Evolutionary conservation across 2,113 vertebrate genomes (phyloP).

Genomic region (Eretmochelys imbricata): DNA sequence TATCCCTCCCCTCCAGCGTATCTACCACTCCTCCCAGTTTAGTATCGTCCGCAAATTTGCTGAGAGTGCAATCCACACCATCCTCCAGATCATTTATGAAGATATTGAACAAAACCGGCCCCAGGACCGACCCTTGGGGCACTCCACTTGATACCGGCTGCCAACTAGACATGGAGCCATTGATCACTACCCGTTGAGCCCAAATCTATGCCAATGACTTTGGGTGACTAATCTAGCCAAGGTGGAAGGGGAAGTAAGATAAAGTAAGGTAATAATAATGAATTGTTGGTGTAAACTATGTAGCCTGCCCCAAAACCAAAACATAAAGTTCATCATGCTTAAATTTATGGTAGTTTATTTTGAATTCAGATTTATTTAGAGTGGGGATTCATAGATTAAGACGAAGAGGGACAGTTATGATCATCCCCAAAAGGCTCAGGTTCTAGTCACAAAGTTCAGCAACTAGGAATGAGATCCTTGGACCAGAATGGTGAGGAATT

Average conservation of each 20-base stretch:
- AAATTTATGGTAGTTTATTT: fast-evolving
- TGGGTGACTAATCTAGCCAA: not conserved
- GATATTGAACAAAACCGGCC: no score
- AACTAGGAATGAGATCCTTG: not conserved
- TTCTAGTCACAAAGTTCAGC: not conserved
- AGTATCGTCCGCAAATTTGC: no score
- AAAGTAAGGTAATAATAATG: not conserved
- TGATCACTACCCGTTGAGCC: no score
- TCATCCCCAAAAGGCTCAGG: no score
- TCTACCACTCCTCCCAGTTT: no score
- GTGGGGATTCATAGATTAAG: fast-evolving
- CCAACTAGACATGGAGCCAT: no score
- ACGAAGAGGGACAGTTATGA: fast-evolving
- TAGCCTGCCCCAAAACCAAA: not conserved
- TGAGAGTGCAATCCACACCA: no score
- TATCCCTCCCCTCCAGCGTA: no score
- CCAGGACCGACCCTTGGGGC: no score
- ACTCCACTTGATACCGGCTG: no score
- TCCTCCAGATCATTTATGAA: no score
- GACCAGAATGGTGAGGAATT: not conserved
- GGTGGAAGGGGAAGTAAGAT: not conserved
- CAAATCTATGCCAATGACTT: fast-evolving
- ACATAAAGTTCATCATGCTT: fast-evolving
- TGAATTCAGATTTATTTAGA: not conserved
- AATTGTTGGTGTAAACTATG: fast-evolving